These are phyloP conservation scores for Struthidea cinerea DNA, from an alignment of 2,113 vertebrate genomes.

Conservation along the genomic window DNA sequence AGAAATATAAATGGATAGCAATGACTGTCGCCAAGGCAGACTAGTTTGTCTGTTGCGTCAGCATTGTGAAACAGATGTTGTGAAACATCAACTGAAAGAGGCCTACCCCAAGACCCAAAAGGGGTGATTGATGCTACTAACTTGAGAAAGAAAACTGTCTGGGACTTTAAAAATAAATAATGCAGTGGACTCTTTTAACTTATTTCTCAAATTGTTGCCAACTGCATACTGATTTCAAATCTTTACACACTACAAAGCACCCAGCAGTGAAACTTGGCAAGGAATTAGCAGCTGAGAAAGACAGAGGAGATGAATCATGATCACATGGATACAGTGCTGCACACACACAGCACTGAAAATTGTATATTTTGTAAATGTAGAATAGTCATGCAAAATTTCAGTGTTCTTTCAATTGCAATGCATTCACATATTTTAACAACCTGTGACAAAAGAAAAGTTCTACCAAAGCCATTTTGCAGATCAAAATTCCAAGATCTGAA, in stretches of 20 bases:
- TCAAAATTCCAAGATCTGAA: neutral
- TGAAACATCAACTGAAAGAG: conserved; percentile 20
- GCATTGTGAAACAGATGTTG: conserved; percentile 27
- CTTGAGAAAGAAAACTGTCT: conserved; percentile 8
- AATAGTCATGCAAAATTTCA: neutral
- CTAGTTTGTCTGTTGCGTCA: neutral
- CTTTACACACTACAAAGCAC: neutral
- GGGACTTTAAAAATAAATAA: conserved; percentile 26
- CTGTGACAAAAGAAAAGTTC: neutral
- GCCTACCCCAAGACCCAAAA: neutral
- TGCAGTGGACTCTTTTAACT: neutral
- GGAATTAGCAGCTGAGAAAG: neutral
- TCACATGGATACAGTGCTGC: accelerated
- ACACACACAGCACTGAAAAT: neutral
- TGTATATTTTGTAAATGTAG: neutral
- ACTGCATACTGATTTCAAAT: neutral
- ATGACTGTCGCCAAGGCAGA: neutral
- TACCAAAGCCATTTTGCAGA: neutral
- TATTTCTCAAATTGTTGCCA: conserved; percentile 7
- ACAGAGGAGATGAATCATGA: neutral
- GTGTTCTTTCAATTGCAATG: neutral
- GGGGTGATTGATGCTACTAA: neutral
- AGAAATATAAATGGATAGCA: neutral
- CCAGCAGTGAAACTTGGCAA: neutral
- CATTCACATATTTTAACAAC: neutral